These are phyloP conservation scores for Drosophila mayri DNA, from an alignment of 1,140 invertebrate genomes.

Conservation along the genomic window DNA sequence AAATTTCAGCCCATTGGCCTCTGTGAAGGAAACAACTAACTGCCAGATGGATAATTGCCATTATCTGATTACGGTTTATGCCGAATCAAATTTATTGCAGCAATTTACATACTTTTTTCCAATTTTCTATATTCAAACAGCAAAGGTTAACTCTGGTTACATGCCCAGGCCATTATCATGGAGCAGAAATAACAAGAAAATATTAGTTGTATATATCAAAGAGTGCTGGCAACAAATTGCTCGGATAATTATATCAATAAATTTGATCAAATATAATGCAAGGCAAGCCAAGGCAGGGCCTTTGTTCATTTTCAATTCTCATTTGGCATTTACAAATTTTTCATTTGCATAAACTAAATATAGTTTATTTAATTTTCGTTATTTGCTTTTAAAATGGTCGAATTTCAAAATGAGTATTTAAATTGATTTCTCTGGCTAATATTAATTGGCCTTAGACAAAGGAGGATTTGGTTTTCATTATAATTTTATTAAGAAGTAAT, in stretches of 20 bases:
- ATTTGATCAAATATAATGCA: slow-evolving; percentile 37
- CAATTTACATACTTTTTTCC: slow-evolving; percentile 38
- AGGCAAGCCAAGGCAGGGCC: slow-evolving; percentile 15
- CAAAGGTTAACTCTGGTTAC: slow-evolving; percentile 7
- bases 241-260: slow-evolving; percentile 48
- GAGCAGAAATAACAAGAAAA: slow-evolving; percentile 22
- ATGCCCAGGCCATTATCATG: background rate
- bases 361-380: slow-evolving; percentile 28
- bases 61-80: slow-evolving; percentile 58
- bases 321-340: slow-evolving; percentile 41
- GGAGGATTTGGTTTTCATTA: background rate
- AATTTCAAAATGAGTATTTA: slow-evolving; percentile 12
- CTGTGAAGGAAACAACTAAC: slow-evolving; percentile 24
- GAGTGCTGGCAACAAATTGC: slow-evolving; percentile 27
- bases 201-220: slow-evolving; percentile 9
- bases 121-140: slow-evolving; percentile 9
- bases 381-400: slow-evolving; percentile 16
- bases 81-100: slow-evolving; percentile 36
- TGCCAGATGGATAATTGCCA: slow-evolving; percentile 46
- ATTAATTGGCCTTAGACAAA: background rate
- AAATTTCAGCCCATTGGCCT: slow-evolving; percentile 5
- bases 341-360: slow-evolving; percentile 44
- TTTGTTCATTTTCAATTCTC: slow-evolving; percentile 30
- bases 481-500: background rate
- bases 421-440: slow-evolving; percentile 9